phyloP scores from a whole-genome alignment of 2,113 vertebrate genomes.

The Hyla sarda region DNA sequence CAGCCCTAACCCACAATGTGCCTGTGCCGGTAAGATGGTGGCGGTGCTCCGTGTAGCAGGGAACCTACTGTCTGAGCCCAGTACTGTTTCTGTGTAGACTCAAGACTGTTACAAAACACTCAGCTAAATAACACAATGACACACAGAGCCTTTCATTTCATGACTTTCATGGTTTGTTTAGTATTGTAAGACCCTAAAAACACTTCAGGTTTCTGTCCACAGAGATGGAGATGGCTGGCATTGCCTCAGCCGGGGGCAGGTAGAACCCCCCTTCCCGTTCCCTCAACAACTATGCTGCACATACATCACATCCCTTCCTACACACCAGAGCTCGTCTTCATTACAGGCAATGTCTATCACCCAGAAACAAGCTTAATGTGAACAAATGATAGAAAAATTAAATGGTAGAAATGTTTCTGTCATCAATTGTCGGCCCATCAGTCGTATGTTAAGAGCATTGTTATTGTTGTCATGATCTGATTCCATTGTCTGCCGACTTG shows the following conservation, averaged over 20 bases:
- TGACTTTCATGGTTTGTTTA: no score
- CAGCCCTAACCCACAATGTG: background rate
- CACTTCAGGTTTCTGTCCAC: background rate
- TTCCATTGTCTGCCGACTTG: slow-evolving; percentile 72
- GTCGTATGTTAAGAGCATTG: slow-evolving; percentile 70
- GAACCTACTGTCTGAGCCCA: no score
- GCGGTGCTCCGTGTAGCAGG: no score
- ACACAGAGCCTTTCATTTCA: background rate
- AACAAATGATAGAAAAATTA: slow-evolving; percentile 62
- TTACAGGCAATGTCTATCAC: slow-evolving; percentile 61
- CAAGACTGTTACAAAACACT: background rate
- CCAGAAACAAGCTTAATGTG: slow-evolving; percentile 63
- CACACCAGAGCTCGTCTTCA: slow-evolving; percentile 48
- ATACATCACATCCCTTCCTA: background rate
- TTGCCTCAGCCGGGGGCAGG: background rate
- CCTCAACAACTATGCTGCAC: no score
- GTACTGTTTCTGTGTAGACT: background rate
- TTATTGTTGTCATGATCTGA: slow-evolving; percentile 71
- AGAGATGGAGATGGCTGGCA: background rate
- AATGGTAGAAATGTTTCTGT: slow-evolving; percentile 66
- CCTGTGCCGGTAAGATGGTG: background rate
- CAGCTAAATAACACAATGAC: background rate
- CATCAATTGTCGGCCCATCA: slow-evolving; percentile 74
- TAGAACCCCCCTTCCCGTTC: no score
- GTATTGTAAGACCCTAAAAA: no score